Conservation (phyloP, 2,888 invertebrate species). For the Meganola albula region DNA sequence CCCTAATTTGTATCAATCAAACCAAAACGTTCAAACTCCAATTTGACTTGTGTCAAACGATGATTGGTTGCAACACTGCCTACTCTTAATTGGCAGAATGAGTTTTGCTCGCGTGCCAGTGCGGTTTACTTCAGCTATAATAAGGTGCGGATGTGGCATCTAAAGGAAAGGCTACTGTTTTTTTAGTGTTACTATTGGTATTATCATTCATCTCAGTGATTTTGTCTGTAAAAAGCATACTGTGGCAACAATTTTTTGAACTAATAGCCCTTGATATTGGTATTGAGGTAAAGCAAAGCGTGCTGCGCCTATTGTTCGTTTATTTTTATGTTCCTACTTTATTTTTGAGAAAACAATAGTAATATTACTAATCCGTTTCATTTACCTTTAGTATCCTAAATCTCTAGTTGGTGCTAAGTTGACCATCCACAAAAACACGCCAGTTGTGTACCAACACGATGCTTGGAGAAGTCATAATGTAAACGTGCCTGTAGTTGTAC, state of each 20-base stretch:
- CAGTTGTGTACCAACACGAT: too few relatives aligned
- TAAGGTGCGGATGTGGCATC: constrained; percentile 29
- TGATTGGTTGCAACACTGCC: constrained; percentile 72
- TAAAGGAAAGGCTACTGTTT: constrained; percentile 12
- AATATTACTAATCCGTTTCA: too few relatives aligned
- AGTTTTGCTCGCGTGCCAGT: constrained; percentile 57
- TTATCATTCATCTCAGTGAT: background rate
- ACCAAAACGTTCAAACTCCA: constrained; percentile 62
- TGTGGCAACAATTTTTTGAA: background rate
- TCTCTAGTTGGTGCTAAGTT: too few relatives aligned
- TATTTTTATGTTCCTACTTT: too few relatives aligned
- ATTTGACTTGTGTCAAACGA: constrained; percentile 73
- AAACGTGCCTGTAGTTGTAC: too few relatives aligned
- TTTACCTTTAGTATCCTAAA: too few relatives aligned
- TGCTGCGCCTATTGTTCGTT: too few relatives aligned
- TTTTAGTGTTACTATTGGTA: constrained; percentile 9
- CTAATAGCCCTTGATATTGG: background rate
- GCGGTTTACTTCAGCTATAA: constrained; percentile 40
- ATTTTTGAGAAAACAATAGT: too few relatives aligned
- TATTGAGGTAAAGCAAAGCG: too few relatives aligned
- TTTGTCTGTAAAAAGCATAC: background rate
- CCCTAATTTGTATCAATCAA: constrained; percentile 72
- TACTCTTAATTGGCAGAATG: constrained; percentile 69
- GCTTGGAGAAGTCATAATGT: too few relatives aligned
- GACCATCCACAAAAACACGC: too few relatives aligned